Base-by-base conservation (phyloP, 2,888 invertebrate species). In the Stenoptilia bipunctidactyla region DNA sequence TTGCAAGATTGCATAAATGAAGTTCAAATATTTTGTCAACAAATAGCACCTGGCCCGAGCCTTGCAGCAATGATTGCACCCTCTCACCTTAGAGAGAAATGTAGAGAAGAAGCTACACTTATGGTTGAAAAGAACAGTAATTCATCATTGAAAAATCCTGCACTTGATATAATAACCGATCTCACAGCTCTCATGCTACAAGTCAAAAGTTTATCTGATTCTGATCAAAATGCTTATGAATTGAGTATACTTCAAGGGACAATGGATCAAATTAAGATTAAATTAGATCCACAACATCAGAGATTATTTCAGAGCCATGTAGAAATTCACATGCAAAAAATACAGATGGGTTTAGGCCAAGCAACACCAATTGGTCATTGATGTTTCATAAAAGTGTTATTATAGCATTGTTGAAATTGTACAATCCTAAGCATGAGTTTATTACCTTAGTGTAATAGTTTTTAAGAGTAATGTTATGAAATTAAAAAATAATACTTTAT, bases 301-400 rank as follows among this genome's bases (percentile, higher is more conserved):
- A 87, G 88, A 52, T 83, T 90, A 34, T 95, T 95, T 73, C 92
- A 96, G 71, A 93, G 93, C 69, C 89, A 89, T 66, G 92, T 98
- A 4, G 97, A 97, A 72, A 91, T 94, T 49, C 96, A 96, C 57
- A 90, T 97, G 87, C 93, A 93, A 59, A 91, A 93, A 63, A 93
- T 95, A 56, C 92, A 94, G 70, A 88, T 91, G 69, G 92, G 93
- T 15, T 73, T 91, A 43, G 83, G 85, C 10, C 73, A 72, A 57
- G 72, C 71, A 60, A 62, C 69, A 42, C 56, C 73, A 27, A 64
- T 45, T 46, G 71, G 60, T 52, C 30, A 30, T 12, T 30, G 12
- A 8, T 30, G 10, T 3, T 30, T 30, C 41, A 37, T 40, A 39
- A 30, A 30, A 3, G 6, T 20, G 20, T 20, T 30, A 30, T 30